Conservation (phyloP, 92 coral and sea anemone genomes). For the Palythoa grandis region DNA sequence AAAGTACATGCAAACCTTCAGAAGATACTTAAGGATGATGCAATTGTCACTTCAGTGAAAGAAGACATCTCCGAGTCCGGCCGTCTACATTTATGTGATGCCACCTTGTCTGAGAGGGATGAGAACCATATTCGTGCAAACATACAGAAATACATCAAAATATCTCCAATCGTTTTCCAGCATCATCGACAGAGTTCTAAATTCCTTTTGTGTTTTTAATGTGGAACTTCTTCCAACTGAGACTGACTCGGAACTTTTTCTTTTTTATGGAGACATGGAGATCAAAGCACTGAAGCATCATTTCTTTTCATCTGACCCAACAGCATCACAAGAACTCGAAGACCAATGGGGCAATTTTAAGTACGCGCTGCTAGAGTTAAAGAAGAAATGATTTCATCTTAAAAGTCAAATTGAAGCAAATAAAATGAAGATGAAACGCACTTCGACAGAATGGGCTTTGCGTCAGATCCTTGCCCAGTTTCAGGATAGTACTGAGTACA, state of each 20-base stretch:
- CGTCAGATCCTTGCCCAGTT: slow-evolving; percentile 32
- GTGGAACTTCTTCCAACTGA: slow-evolving; percentile 1
- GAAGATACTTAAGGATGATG: slow-evolving; percentile 39
- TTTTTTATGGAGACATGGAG: slow-evolving; percentile 36
- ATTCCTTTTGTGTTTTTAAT: slow-evolving; percentile 3
- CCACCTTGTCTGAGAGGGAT: neutral
- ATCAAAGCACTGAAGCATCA: slow-evolving; percentile 38
- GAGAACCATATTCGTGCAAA: neutral
- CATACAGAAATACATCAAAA: neutral
- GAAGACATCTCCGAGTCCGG: slow-evolving; percentile 29
- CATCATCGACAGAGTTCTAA: slow-evolving; percentile 4
- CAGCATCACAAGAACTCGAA: slow-evolving; percentile 26
- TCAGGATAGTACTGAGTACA: slow-evolving; percentile 15
- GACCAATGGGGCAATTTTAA: slow-evolving; percentile 43
- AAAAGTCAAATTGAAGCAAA: slow-evolving; percentile 42
- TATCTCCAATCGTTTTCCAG: neutral
- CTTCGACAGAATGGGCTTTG: slow-evolving; percentile 49
- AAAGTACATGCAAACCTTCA: slow-evolving; percentile 36
- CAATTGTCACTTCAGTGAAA: slow-evolving; percentile 31
- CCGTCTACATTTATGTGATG: neutral
- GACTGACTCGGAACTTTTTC: slow-evolving; percentile 7
- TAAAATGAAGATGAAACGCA: slow-evolving; percentile 44
- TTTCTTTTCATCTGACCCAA: slow-evolving; percentile 29
- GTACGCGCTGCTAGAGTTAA: slow-evolving; percentile 43
- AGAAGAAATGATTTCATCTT: slow-evolving; percentile 43